Evolutionary conservation across 1,140 invertebrate genomes (phyloP).

Genomic region (Dendroctonus valens): DNA sequence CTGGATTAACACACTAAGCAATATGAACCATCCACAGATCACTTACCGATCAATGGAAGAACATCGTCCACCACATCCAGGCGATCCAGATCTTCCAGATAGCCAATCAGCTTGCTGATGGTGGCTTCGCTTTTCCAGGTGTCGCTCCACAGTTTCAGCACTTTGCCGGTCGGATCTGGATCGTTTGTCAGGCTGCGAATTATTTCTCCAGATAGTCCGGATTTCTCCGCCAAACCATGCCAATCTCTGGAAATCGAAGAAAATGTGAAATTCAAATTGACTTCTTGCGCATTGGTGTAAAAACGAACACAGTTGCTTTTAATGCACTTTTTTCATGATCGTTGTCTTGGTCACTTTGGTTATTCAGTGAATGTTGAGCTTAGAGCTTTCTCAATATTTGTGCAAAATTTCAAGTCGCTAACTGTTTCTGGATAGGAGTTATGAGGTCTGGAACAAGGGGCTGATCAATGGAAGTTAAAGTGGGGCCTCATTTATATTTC

Average conservation of each 20-base stretch:
- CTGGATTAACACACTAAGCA: neutral
- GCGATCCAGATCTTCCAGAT: conserved; percentile 61
- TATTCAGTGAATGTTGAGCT: neutral
- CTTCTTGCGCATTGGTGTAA: too few relatives aligned
- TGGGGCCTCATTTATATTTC: too few relatives aligned
- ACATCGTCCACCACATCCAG: conserved; percentile 67
- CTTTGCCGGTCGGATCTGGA: conserved; percentile 55
- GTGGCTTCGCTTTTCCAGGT: conserved; percentile 49
- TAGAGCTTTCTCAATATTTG: neutral
- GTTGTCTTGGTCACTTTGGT: neutral
- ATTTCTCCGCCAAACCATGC: conserved; percentile 62
- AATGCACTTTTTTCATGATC: neutral
- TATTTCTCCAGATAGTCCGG: conserved; percentile 52
- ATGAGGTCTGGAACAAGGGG: neutral
- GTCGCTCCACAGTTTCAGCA: conserved; percentile 56
- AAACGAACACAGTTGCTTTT: too few relatives aligned
- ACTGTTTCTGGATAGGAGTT: neutral
- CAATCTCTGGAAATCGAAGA: conserved; percentile 58
- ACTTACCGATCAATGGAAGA: conserved; percentile 57
- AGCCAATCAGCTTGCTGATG: conserved; percentile 54
- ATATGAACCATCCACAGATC: conserved; percentile 8
- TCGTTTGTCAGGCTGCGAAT: conserved; percentile 52
- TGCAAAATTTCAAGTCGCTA: neutral
- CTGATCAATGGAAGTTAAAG: neutral
- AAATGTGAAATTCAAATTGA: too few relatives aligned